Conservation (phyloP, 2,888 invertebrate genomes). For the Lycophotia porphyrea region DNA sequence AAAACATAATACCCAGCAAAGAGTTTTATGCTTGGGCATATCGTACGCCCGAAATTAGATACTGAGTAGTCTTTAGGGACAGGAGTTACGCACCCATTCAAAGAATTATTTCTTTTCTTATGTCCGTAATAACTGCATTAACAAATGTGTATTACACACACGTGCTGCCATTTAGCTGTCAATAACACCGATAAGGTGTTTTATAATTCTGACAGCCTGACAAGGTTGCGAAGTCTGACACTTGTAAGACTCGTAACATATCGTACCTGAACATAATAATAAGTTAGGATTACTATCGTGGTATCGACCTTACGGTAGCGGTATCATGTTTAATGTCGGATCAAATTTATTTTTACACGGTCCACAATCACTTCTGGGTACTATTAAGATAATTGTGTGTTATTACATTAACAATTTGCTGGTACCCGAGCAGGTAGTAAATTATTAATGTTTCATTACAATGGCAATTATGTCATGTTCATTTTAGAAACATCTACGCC, state of each 20-base stretch:
- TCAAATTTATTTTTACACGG: slow-evolving; percentile 56
- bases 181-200: slow-evolving; percentile 66
- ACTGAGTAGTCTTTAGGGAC: not conserved
- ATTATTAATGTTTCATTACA: slow-evolving; percentile 31
- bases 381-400: slow-evolving; percentile 57
- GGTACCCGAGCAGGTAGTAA: slow-evolving; percentile 26
- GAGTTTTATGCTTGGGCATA: not conserved
- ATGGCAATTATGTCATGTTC: slow-evolving; percentile 10
- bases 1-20: too few species aligned
- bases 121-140: slow-evolving; percentile 2
- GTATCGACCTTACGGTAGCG: slow-evolving; percentile 56
- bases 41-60: not conserved
- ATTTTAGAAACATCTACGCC: slow-evolving; percentile 1
- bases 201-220: slow-evolving; percentile 62
- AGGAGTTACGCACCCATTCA: not conserved
- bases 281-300: slow-evolving; percentile 52
- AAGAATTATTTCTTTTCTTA: slow-evolving; percentile 6
- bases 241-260: slow-evolving; percentile 26
- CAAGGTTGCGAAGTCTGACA: slow-evolving; percentile 52
- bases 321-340: slow-evolving; percentile 52
- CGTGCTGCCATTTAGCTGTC: slow-evolving; percentile 65
- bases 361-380: slow-evolving; percentile 59
- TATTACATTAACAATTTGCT: slow-evolving; percentile 53
- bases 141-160: slow-evolving; percentile 46
- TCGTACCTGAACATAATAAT: slow-evolving; percentile 46